Conservation (phyloP, 30 jellyfish, hydroid and myxozoan species). For the Hydra vulgaris region DNA sequence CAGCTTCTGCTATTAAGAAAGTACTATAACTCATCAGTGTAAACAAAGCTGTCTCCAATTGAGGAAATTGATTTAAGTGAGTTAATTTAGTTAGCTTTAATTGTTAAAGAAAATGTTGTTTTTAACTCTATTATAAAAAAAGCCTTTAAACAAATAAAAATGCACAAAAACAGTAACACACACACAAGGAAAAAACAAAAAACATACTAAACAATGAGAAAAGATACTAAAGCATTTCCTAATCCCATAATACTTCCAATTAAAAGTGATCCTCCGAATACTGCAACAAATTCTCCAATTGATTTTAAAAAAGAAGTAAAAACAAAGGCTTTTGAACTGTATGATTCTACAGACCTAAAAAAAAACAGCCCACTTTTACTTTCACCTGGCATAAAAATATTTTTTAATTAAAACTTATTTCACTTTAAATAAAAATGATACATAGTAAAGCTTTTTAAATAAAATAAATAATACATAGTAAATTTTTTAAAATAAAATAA, state of each 20-base stretch:
- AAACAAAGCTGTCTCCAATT: slow-evolving; percentile 87
- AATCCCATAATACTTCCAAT: slow-evolving; percentile 83
- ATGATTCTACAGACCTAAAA: slow-evolving; percentile 70
- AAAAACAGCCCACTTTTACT: too few species aligned
- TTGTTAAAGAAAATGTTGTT: background rate
- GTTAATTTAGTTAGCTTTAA: slow-evolving; percentile 73
- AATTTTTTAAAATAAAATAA: too few species aligned
- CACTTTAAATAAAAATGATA: background rate
- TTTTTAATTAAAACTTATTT: background rate
- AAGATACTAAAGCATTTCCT: slow-evolving; percentile 92
- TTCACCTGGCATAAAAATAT: background rate
- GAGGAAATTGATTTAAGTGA: slow-evolving; percentile 71
- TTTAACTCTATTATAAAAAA: too few species aligned
- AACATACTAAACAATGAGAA: background rate
- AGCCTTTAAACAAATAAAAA: too few species aligned
- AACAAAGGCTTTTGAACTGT: slow-evolving; percentile 46
- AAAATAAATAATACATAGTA: background rate
- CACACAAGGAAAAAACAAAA: background rate
- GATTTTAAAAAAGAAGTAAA: slow-evolving; percentile 64
- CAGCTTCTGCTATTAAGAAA: slow-evolving; percentile 82
- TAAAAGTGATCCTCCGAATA: slow-evolving; percentile 85
- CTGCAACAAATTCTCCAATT: slow-evolving; percentile 78
- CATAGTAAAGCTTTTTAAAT: background rate
- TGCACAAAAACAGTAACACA: too few species aligned
- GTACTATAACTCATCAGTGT: slow-evolving; percentile 87